A percentile compares a stretch with the other conserved stretches of the same genome.
These are phyloP conservation scores for Sympetrum striolatum DNA, from an alignment of 2,888 invertebrate genomes.

Conservation along the genomic window DNA sequence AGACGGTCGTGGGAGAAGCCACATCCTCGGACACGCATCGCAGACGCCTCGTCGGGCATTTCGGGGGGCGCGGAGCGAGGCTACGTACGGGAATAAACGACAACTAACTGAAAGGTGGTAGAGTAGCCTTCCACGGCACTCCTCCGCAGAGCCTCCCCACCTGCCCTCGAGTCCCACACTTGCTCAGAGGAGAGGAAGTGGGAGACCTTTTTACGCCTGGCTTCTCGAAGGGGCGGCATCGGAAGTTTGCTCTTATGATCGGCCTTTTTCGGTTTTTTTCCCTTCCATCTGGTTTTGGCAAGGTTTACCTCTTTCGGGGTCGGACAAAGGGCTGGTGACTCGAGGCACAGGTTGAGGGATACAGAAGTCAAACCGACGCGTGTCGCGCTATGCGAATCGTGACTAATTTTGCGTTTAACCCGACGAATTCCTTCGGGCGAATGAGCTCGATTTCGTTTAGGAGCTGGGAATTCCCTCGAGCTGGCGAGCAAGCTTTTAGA, in stretches of 20 bases:
- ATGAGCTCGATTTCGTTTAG: too few relatives aligned
- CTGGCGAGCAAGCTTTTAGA: too few relatives aligned
- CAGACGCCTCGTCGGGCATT: neutral
- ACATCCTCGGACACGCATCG: neutral
- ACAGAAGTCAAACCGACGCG: too few relatives aligned
- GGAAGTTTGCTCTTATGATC: neutral
- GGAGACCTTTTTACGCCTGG: neutral
- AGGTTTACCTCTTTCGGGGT: too few relatives aligned
- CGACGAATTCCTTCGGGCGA: too few relatives aligned
- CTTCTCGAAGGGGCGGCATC: neutral
- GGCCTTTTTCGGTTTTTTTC: too few relatives aligned
- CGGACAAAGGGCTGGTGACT: too few relatives aligned
- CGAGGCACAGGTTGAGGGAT: too few relatives aligned
- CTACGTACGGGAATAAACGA: neutral
- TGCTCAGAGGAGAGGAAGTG: neutral
- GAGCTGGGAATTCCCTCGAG: too few relatives aligned
- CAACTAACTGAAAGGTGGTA: neutral
- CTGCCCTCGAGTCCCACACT: neutral
- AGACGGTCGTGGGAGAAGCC: neutral
- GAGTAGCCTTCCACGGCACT: neutral
- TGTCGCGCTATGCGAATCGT: too few relatives aligned
- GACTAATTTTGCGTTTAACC: too few relatives aligned
- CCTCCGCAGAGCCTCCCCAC: neutral
- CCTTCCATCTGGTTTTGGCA: too few relatives aligned
- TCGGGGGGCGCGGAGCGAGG: neutral